Evolutionary conservation across 2,888 invertebrate species (phyloP).

Genomic region (Brenthis ino): DNA sequence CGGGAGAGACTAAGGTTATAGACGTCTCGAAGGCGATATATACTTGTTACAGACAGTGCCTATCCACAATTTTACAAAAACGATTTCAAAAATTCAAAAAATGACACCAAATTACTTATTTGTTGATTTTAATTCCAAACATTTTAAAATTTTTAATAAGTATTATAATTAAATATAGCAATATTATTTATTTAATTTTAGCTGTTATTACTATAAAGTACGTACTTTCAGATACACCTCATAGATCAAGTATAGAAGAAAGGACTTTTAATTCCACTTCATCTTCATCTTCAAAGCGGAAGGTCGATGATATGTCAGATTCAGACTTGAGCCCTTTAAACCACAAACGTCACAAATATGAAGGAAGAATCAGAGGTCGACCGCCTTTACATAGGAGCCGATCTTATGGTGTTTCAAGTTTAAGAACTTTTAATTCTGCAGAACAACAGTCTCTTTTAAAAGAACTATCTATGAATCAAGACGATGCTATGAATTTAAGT

Average conservation of each 20-base stretch:
- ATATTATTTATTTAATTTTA: too few relatives aligned
- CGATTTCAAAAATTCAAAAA: too few relatives aligned
- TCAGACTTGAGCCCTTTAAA: conserved; percentile 65
- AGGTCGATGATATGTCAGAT: conserved; percentile 63
- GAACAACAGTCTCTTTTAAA: conserved; percentile 56
- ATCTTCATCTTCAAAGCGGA: conserved; percentile 67
- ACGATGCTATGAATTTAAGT: conserved; percentile 61
- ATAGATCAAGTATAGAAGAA: conserved; percentile 43
- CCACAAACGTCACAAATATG: conserved; percentile 70
- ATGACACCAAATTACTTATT: too few relatives aligned
- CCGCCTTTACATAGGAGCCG: conserved; percentile 64
- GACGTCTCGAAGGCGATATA: too few relatives aligned
- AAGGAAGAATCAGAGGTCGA: conserved; percentile 67
- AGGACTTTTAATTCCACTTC: conserved; percentile 47
- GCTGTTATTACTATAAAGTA: too few relatives aligned
- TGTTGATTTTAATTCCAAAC: too few relatives aligned
- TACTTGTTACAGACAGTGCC: too few relatives aligned
- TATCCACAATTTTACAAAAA: too few relatives aligned
- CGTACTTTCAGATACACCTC: conserved; percentile 54
- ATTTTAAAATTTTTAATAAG: too few relatives aligned
- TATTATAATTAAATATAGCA: too few relatives aligned
- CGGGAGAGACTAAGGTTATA: too few relatives aligned
- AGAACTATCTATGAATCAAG: conserved; percentile 47
- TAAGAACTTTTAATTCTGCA: conserved; percentile 58
- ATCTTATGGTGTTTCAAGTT: conserved; percentile 52